A percentile compares a stretch with the other conserved stretches of the same genome.
These are phyloP conservation scores for Drosophila punjabiensis DNA, from an alignment of 1,140 invertebrate species.

Conservation along the genomic window DNA sequence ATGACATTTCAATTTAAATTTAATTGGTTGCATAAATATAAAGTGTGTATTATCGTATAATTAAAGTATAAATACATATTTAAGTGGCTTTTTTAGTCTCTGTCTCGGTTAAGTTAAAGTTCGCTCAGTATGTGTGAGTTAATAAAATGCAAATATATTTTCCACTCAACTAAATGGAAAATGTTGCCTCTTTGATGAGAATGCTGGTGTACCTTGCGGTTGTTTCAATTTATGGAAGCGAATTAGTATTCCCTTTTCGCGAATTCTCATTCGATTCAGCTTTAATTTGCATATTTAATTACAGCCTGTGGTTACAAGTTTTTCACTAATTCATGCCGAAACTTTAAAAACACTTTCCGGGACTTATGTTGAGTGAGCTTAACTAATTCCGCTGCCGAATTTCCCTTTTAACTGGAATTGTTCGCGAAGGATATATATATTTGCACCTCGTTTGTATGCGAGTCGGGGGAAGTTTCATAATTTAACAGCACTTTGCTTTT, in stretches of 20 bases:
- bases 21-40: neutral
- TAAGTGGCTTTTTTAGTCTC: neutral
- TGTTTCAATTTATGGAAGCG: slow-evolving; percentile 9
- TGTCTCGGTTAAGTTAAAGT: neutral
- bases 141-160: slow-evolving; percentile 23
- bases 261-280: slow-evolving; percentile 13
- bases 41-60: neutral
- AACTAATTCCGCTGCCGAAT: slow-evolving; percentile 31
- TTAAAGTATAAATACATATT: neutral
- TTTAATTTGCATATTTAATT: slow-evolving; percentile 48
- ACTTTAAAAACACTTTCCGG: slow-evolving; percentile 35
- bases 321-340: slow-evolving; percentile 16
- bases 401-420: slow-evolving; percentile 19
- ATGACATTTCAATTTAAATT: neutral
- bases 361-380: slow-evolving; percentile 2
- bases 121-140: neutral
- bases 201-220: neutral
- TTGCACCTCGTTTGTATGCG: slow-evolving; percentile 45
- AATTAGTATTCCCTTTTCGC: slow-evolving; percentile 24
- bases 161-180: slow-evolving; percentile 45
- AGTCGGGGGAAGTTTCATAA: slow-evolving; percentile 36
- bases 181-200: slow-evolving; percentile 16
- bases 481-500: slow-evolving; percentile 48
- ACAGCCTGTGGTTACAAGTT: slow-evolving; percentile 14
- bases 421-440: neutral